A percentile compares a stretch with the other conserved stretches of the same genome.
phyloP scores from a whole-genome alignment of 2,888 invertebrate genomes.

The Theodoxus fluviatilis region DNA sequence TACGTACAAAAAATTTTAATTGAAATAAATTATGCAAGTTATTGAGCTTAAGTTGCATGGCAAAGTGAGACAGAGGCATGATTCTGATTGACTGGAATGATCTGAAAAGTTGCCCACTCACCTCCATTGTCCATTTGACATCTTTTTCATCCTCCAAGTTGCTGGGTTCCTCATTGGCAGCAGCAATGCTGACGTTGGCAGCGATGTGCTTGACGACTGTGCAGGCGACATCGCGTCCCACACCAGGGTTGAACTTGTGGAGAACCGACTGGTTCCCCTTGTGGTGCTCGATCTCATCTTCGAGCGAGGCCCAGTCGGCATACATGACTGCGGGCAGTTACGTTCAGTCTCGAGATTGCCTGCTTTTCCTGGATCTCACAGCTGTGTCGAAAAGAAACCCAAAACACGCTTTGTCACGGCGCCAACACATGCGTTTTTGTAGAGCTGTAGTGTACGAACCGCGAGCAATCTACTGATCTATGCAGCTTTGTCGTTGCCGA shows the following conservation, averaged over 20 bases:
- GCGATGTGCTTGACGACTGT: constrained; percentile 82
- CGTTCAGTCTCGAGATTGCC: background rate
- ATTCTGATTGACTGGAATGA: background rate
- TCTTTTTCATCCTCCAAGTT: constrained; percentile 79
- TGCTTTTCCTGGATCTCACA: too few relatives aligned
- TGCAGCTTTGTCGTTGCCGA: too few relatives aligned
- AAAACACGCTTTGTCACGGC: too few relatives aligned
- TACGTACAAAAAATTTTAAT: background rate
- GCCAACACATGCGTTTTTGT: too few relatives aligned
- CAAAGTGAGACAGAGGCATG: too few relatives aligned
- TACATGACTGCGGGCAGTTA: constrained; percentile 55
- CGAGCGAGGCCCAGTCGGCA: constrained; percentile 66
- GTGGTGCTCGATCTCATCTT: constrained; percentile 64
- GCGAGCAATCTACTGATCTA: too few relatives aligned
- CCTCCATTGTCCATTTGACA: constrained; percentile 77
- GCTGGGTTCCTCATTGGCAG: constrained; percentile 80
- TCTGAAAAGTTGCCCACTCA: constrained; percentile 57
- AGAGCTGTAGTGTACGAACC: too few relatives aligned
- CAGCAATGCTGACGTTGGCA: constrained; percentile 70
- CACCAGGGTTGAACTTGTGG: constrained; percentile 76
- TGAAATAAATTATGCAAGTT: background rate
- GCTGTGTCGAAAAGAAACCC: too few relatives aligned
- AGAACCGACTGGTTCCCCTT: constrained; percentile 71
- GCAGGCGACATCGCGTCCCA: constrained; percentile 82
- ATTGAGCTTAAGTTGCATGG: too few relatives aligned